A percentile compares a stretch with the other conserved stretches of the same genome.
Conservation (phyloP, 2,797 vertebrate genomes). For the Onychomys leucogaster region DNA sequence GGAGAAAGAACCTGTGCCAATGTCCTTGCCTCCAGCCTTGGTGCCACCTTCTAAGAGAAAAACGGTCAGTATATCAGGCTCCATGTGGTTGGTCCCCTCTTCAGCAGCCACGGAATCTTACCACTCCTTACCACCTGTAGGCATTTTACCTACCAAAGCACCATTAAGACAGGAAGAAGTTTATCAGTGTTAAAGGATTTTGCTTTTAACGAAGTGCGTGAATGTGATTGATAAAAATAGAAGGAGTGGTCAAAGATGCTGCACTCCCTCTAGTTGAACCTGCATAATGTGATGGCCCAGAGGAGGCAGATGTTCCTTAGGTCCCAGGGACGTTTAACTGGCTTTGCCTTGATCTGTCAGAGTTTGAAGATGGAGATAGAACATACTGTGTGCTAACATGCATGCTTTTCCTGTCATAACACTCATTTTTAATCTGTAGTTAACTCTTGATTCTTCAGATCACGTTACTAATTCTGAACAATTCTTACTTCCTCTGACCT, state of each 20-base stretch:
- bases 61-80: conserved; percentile 90
- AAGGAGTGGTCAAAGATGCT: conserved; percentile 43
- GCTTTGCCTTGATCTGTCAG: conserved; percentile 37
- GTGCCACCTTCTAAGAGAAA: conserved; percentile 98
- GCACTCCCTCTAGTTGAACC: conserved; percentile 37
- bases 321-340: conserved; percentile 30
- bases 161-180: conserved; percentile 89
- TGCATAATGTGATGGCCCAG: neutral
- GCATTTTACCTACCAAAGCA: conserved; percentile 92
- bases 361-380: conserved; percentile 54
- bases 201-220: conserved; percentile 68
- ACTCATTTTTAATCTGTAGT: conserved; percentile 54
- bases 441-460: conserved; percentile 72
- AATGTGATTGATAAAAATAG: conserved; percentile 52
- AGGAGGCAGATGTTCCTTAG: conserved; percentile 33
- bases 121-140: conserved; percentile 90
- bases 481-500: neutral
- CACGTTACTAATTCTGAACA: conserved; percentile 31
- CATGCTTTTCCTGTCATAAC: conserved; percentile 53
- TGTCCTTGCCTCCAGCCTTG: conserved; percentile 95
- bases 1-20: conserved; percentile 97
- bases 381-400: conserved; percentile 60
- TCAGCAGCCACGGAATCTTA: conserved; percentile 93
- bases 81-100: conserved; percentile 91
- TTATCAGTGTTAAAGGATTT: conserved; percentile 55